phyloP scores from a whole-genome alignment of 2,797 vertebrate species.

The Coreius guichenoti region DNA sequence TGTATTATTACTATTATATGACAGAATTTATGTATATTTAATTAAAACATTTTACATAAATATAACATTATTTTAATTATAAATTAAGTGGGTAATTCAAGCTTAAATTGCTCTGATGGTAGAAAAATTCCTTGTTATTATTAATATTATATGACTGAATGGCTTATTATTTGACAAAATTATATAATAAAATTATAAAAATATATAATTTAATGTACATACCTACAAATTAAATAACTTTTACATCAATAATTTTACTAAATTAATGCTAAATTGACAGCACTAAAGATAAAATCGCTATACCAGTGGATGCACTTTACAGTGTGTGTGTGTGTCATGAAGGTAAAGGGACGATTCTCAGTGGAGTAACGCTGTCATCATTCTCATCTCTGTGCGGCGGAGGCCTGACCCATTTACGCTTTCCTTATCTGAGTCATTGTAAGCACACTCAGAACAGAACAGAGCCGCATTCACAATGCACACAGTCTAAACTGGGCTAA shows the following conservation, averaged over 20 bases:
- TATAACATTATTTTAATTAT: not conserved
- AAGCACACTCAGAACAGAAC: constrained; percentile 35
- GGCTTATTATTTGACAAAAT: not conserved
- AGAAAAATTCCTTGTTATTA: not conserved
- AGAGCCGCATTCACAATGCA: constrained; percentile 28
- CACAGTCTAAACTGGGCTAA: constrained; percentile 58
- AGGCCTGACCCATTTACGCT: constrained; percentile 61
- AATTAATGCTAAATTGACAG: not conserved
- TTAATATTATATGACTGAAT: not conserved
- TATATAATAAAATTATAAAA: not conserved
- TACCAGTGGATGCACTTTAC: not conserved
- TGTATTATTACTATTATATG: not conserved
- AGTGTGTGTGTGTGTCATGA: not conserved
- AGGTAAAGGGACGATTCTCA: constrained; percentile 38
- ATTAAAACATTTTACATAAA: not conserved
- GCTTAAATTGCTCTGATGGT: not conserved
- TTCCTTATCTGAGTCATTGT: constrained; percentile 60
- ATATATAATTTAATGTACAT: not conserved
- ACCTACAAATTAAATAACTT: not conserved
- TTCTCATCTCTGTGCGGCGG: constrained; percentile 32
- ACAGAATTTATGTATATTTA: not conserved
- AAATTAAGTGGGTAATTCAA: not conserved
- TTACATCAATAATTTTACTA: not conserved
- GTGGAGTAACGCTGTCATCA: constrained; percentile 22
- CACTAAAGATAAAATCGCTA: not conserved